Evolutionary conservation across 1,140 invertebrate species (phyloP).

Genomic region (Monomorium pharaonis): DNA sequence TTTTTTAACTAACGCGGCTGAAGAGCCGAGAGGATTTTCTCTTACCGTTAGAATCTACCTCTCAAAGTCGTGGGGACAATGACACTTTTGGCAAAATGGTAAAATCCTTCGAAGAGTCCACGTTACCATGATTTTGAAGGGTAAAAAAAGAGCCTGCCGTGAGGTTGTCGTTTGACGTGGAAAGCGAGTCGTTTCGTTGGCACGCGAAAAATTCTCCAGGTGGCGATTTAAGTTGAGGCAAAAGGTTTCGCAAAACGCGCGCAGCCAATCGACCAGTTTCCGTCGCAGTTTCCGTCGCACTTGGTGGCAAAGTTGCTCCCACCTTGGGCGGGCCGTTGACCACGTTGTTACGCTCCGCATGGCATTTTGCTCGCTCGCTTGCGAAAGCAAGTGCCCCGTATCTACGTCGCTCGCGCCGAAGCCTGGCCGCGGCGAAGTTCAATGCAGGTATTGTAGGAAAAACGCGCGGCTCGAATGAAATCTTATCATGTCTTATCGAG

Average conservation of each 20-base stretch:
- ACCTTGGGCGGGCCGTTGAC: neutral
- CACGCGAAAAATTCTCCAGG: slow-evolving; percentile 18
- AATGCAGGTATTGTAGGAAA: slow-evolving; percentile 25
- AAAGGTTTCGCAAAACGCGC: slow-evolving; percentile 33
- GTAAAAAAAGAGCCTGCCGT: neutral
- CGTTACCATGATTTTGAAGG: too few species aligned
- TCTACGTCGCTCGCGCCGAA: neutral
- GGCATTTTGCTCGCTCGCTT: slow-evolving; percentile 29
- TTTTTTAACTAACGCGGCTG: neutral
- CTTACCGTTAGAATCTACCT: too few species aligned
- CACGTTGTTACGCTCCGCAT: slow-evolving; percentile 11
- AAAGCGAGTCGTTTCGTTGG: neutral
- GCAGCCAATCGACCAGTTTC: neutral
- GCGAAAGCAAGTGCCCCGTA: slow-evolving; percentile 23
- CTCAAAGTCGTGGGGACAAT: too few species aligned
- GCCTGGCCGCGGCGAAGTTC: slow-evolving; percentile 28
- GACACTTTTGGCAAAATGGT: too few species aligned
- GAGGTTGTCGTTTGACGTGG: neutral
- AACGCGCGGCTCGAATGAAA: slow-evolving; percentile 23
- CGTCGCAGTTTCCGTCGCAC: slow-evolving; percentile 24
- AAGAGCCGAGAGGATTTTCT: neutral
- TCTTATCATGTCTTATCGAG: slow-evolving; percentile 9
- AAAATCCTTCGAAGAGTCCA: too few species aligned
- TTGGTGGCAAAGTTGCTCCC: neutral
- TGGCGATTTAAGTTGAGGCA: neutral